Evolutionary conservation across 1,140 invertebrate genomes (phyloP).

Genomic region (Euborellia annulipes): DNA sequence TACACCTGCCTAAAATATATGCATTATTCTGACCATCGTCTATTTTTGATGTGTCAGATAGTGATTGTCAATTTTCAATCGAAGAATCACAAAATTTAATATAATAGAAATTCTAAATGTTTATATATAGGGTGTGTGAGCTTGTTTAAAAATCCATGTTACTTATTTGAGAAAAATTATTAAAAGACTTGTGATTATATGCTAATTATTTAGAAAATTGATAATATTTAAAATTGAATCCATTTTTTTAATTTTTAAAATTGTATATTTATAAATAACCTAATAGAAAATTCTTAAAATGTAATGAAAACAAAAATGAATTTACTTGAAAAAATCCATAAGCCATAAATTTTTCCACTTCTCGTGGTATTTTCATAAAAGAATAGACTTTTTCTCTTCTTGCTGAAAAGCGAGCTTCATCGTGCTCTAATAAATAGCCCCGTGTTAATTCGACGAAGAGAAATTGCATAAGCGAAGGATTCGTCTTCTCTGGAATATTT

Average conservation of each 20-base stretch:
- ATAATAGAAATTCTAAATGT: too few species aligned
- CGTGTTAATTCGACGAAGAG: conserved; percentile 75
- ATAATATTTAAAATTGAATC: background rate
- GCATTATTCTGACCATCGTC: too few species aligned
- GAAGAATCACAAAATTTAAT: too few species aligned
- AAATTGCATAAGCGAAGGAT: conserved; percentile 50
- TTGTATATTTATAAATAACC: background rate
- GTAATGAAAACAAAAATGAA: background rate
- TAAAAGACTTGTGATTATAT: too few species aligned
- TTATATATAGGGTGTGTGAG: too few species aligned
- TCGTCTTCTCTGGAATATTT: background rate
- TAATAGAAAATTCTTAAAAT: background rate
- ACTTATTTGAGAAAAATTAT: too few species aligned
- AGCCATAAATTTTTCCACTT: conserved; percentile 83
- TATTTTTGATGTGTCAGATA: too few species aligned
- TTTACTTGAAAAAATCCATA: conserved; percentile 82
- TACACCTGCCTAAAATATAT: too few species aligned
- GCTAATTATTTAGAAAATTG: too few species aligned
- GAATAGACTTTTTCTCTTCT: conserved; percentile 91
- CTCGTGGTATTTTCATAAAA: conserved; percentile 89
- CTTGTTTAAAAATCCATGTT: too few species aligned
- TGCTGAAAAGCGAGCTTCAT: conserved; percentile 85
- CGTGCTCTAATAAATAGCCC: conserved; percentile 81
- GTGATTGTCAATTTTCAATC: too few species aligned
- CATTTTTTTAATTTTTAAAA: background rate